phyloP scores from a whole-genome alignment of 2,113 vertebrate genomes.

The Rhinolophus ferrumequinum region DNA sequence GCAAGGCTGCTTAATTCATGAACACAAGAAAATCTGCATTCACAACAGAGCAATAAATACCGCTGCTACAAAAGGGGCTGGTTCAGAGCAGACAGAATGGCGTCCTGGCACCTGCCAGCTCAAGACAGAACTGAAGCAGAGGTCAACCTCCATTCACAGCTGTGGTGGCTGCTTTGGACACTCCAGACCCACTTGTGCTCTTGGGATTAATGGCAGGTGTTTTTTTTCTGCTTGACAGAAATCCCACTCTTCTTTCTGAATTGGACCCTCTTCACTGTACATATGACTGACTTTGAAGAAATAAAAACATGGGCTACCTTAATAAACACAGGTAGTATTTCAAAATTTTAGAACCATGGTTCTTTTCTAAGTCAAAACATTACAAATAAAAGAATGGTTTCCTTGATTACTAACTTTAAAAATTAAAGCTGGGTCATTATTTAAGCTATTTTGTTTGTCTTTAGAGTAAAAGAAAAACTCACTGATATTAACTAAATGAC shows the following conservation, averaged over 20 bases:
- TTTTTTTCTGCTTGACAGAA: background rate
- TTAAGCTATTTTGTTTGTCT: background rate
- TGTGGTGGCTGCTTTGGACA: conserved; percentile 17
- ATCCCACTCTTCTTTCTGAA: conserved; percentile 50
- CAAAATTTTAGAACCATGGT: background rate
- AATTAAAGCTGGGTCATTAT: background rate
- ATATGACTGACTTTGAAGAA: background rate
- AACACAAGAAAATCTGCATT: conserved; percentile 80
- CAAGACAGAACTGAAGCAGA: conserved; percentile 65
- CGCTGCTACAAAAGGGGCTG: conserved; percentile 63
- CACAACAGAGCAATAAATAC: conserved; percentile 71
- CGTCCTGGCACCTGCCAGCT: conserved; percentile 76
- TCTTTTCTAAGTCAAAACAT: conserved; percentile 45
- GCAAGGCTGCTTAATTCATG: conserved; percentile 72
- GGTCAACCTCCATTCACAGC: conserved; percentile 67
- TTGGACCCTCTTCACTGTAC: conserved; percentile 45
- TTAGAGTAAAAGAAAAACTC: background rate
- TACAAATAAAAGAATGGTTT: background rate
- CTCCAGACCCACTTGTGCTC: background rate
- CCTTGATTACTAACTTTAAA: background rate
- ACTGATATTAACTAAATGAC: background rate
- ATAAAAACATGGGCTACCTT: background rate
- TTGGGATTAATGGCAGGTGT: conserved; percentile 62
- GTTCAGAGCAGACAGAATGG: conserved; percentile 74
- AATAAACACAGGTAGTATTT: background rate